Base-by-base conservation (phyloP, 2,888 invertebrate genomes). In the Aleiodes testaceus region DNA sequence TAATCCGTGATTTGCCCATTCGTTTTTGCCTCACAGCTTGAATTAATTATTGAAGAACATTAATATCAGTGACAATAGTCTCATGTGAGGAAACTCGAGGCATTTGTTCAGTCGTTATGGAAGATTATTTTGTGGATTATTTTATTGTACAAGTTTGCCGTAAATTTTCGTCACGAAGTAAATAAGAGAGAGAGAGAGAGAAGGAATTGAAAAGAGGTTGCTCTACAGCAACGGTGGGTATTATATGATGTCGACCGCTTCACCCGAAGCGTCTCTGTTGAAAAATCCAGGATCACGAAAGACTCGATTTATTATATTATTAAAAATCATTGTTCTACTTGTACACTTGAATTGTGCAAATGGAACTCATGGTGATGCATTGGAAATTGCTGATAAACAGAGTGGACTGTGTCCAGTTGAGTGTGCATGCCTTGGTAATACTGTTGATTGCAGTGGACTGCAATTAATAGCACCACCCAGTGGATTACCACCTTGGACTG, bases 401-500 rank as follows among this genome's bases (percentile, higher is more conserved):
- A 77, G 82, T 61, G 70, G 44, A 72, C 79, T 80, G 70, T 86
- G 87, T 73, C 85, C 86, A 47, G 81, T 85, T 16, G 83, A 85
- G 74, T 88, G 87, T 73, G 77, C 79, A 5, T 87, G 87, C 52
- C 81, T 87, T 16, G 88, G 86, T 12, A 84, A 85, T 70, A 76
- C 79, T 64, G 85, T 88, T 30, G 81, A 82, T 66, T 88, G 88
- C 74, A 85, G 81, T 71, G 79, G 80, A 22, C 73, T 82, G 61
- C 81, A 82, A 72, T 79, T 87, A 63, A 79, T 82, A 68, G 81
- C 79, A 61, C 82, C 85, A 73, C 87, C 88, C 42, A 85, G 81
- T 67, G 83, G 84, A 12, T 70, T 88, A 69, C 88, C 87, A 73
- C 83, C 82, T 30, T 88, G 88, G 88, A 85, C 85, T 22, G 84